Base-by-base conservation (phyloP, 2,797 vertebrate species). In the Helostoma temminkii region DNA sequence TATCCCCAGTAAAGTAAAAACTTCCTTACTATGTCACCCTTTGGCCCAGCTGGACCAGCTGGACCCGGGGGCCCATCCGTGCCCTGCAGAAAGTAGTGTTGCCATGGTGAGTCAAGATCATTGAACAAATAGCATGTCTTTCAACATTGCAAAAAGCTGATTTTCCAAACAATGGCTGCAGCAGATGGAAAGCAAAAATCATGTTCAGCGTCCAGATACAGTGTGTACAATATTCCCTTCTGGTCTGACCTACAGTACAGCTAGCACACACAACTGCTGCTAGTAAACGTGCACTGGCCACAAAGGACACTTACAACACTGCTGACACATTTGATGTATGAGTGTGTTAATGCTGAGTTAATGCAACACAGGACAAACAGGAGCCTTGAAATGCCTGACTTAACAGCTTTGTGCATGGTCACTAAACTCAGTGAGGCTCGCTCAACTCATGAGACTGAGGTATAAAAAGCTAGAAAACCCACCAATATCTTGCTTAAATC, bases 31-130 rank as follows among this genome's bases (percentile, higher is more conserved):
- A 94, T 93, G 91, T 99, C 98, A 78, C 98, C 98, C 93, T 99
- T 99, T 5, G 98, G 97, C 80, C 98, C 98, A 78, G 98, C 98
- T 57, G 96, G 97, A 75, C 98, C 98, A 32, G 96, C 91, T 57
- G 96, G 95, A 88, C 98, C 98, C 9, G 88, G 1, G 54, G 97
- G 96, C 54, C 98, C 98, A 78, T 99, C 97, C 77, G 89, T 88
- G 68, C 98, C 98, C 98, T 99, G 83, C 43, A 80, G 74, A 90
- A 39, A 89, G 21, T 2, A 56, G 46, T 3, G 45, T 57, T 46
- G n/a, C 22, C 19, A 66, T 11, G 45, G 60, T 91, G 45, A 88
- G 58, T n/a, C n/a, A n/a, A n/a, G n/a, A n/a, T 32, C 32, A 54
- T 16, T 45, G 21, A n/a, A 52, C 26, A 43, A 15, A 1, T 37